Evolutionary conservation across 2,113 vertebrate genomes (phyloP), one percentile per base, ranked within the genome.

Genomic region (Campylorhamphus procurvoides): DNA sequence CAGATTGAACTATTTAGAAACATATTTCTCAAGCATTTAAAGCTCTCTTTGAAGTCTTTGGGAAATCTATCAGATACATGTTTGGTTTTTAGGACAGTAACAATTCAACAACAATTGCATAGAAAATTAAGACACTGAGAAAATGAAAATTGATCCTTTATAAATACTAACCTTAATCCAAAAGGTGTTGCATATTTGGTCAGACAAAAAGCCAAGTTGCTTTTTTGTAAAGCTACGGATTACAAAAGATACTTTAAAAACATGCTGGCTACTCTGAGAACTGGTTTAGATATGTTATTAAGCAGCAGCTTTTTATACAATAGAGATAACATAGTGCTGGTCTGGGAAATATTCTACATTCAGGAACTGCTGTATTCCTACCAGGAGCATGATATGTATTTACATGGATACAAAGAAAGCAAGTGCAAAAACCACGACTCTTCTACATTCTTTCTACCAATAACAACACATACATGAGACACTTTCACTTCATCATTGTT

Each of bases 301-400:
- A 97, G 96, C 97, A 97, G 97, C 98, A 95, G 96, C 59, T 93
- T 94, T 98, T 98, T 98, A 98, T 98, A 99, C 98, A 99, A 82
- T 72, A 95, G 94, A 94, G 97, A 89, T 97, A 98, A 97, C 93
- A 95, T 94, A 97, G 97, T 94, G 96, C 95, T 89, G 63, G 96
- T 94, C 94, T 75, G 73, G 91, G 79, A 96, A 96, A 97, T 89
- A 96, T 89, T 97, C 98, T 98, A 98, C 98, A 98, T 98, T 99
- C 98, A 98, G 97, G 96, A 97, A 93, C 96, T 8, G 76, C 68
- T 53, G 64, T 46, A 46, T 87, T 95, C 96, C 96, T 91, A 89
- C 22, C 25, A 33, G 79, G 68, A 95, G 83, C 64, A 91, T 60
- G 87, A 91, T 76, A 78, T 79, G 3, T 96, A 91, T 96, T 89